A percentile compares a stretch with the other conserved stretches of the same genome.
phyloP scores from a whole-genome alignment of 2,888 invertebrate genomes.

The Parochlus steinenii region DNA sequence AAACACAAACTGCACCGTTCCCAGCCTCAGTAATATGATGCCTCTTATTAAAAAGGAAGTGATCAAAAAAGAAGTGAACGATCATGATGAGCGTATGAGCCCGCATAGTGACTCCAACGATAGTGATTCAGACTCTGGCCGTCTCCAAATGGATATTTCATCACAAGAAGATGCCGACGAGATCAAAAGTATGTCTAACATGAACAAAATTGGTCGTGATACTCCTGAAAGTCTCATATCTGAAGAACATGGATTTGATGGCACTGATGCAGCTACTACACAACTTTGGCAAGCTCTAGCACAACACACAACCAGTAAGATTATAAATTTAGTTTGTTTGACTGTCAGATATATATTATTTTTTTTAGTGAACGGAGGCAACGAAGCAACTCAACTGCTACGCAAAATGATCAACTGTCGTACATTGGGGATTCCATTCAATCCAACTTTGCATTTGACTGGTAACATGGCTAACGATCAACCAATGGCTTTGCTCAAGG shows the following conservation, averaged over 20 bases:
- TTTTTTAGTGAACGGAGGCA: slow-evolving; percentile 35
- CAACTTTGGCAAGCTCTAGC: slow-evolving; percentile 32
- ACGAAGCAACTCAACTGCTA: slow-evolving; percentile 58
- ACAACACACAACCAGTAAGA: slow-evolving; percentile 25
- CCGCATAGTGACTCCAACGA: slow-evolving; percentile 30
- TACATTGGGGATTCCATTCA: slow-evolving; percentile 52
- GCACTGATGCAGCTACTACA: slow-evolving; percentile 29
- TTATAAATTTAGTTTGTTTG: background rate
- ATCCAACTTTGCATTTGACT: slow-evolving; percentile 30
- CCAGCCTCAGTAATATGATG: slow-evolving; percentile 11
- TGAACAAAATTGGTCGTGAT: slow-evolving; percentile 14
- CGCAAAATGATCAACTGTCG: slow-evolving; percentile 61
- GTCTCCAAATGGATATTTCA: slow-evolving; percentile 51
- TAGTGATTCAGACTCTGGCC: slow-evolving; percentile 53
- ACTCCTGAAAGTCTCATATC: slow-evolving; percentile 27
- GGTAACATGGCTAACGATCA: slow-evolving; percentile 24
- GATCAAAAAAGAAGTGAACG: slow-evolving; percentile 11
- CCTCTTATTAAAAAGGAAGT: slow-evolving; percentile 13
- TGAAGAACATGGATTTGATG: slow-evolving; percentile 21
- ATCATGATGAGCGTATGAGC: slow-evolving; percentile 14
- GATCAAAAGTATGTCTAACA: slow-evolving; percentile 12
- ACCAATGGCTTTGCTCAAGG: slow-evolving; percentile 28
- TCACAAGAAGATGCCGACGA: slow-evolving; percentile 25
- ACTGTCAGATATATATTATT: too few species aligned
- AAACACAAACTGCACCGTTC: slow-evolving; percentile 2